These are phyloP conservation scores for Bombus impatiens DNA, from an alignment of 1,140 invertebrate genomes.

Conservation along the genomic window DNA sequence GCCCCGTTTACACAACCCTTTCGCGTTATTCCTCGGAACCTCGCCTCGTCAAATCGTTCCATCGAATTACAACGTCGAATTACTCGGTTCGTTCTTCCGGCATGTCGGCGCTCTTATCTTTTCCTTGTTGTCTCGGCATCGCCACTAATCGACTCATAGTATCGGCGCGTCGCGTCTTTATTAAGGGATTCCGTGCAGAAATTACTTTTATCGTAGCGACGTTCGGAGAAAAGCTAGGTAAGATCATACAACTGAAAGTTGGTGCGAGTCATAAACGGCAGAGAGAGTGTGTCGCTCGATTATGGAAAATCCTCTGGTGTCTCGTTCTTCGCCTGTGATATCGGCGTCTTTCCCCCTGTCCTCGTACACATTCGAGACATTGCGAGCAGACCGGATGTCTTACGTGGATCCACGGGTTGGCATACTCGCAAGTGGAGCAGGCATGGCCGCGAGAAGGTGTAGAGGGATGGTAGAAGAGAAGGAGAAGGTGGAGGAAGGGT, in stretches of 20 bases:
- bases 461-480: not conserved
- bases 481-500: slow-evolving; percentile 41
- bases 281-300: slow-evolving; percentile 36
- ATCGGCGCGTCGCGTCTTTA: slow-evolving; percentile 15
- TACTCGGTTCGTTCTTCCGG: not conserved
- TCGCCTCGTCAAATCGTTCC: not conserved
- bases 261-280: slow-evolving; percentile 37
- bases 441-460: not conserved
- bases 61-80: slow-evolving; percentile 20
- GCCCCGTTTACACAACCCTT: slow-evolving; percentile 21
- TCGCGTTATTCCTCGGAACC: not conserved
- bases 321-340: slow-evolving; percentile 35
- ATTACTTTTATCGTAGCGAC: slow-evolving; percentile 24
- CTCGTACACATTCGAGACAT: slow-evolving; percentile 36
- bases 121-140: no score
- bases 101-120: not conserved
- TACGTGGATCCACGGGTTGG: slow-evolving; percentile 65
- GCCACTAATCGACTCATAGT: not conserved
- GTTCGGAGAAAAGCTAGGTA: slow-evolving; percentile 7
- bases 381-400: slow-evolving; percentile 67
- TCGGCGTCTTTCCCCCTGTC: slow-evolving; percentile 1
- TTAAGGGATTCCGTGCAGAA: slow-evolving; percentile 12
- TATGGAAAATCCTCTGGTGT: slow-evolving; percentile 60
- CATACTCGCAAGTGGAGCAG: slow-evolving; percentile 65
- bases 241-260: slow-evolving; percentile 12